phyloP scores from a whole-genome alignment of 2,888 invertebrate species.

The Uropetala carovei region DNA sequence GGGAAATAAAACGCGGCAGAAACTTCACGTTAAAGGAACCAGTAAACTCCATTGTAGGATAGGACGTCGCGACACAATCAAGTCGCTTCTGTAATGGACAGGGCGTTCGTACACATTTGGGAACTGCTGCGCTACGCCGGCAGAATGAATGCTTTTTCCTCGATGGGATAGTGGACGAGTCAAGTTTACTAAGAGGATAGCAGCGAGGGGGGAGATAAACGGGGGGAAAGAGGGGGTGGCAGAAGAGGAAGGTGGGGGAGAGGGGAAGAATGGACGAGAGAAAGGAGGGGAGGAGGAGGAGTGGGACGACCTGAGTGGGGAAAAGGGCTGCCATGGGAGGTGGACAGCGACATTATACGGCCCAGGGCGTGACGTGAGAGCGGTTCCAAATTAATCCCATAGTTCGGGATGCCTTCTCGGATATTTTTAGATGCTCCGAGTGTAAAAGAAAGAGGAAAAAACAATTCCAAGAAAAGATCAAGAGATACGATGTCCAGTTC shows the following conservation, averaged over 20 bases:
- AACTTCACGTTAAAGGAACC: constrained; percentile 52
- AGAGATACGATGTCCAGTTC: neutral
- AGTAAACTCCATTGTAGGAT: constrained; percentile 39
- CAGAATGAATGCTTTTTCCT: constrained; percentile 21
- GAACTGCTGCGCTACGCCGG: neutral
- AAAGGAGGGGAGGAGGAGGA: neutral
- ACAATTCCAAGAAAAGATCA: neutral
- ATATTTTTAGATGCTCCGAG: neutral
- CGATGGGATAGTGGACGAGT: constrained; percentile 1
- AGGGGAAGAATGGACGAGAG: neutral
- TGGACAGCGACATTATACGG: neutral
- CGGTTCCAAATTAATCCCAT: constrained; percentile 13
- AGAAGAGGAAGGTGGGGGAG: neutral
- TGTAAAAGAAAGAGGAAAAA: neutral
- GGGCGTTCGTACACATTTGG: constrained; percentile 14
- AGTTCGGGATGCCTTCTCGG: neutral
- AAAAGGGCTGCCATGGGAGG: neutral
- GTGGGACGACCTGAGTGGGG: neutral
- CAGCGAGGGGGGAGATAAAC: neutral
- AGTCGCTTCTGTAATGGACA: constrained; percentile 41
- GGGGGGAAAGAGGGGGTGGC: neutral
- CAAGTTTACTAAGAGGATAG: constrained; percentile 40
- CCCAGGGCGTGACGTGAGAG: constrained; percentile 25
- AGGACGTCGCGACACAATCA: constrained; percentile 44
- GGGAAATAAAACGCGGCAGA: constrained; percentile 5